phyloP scores from a whole-genome alignment of 2,888 invertebrate genomes.

The Thyatira batis region DNA sequence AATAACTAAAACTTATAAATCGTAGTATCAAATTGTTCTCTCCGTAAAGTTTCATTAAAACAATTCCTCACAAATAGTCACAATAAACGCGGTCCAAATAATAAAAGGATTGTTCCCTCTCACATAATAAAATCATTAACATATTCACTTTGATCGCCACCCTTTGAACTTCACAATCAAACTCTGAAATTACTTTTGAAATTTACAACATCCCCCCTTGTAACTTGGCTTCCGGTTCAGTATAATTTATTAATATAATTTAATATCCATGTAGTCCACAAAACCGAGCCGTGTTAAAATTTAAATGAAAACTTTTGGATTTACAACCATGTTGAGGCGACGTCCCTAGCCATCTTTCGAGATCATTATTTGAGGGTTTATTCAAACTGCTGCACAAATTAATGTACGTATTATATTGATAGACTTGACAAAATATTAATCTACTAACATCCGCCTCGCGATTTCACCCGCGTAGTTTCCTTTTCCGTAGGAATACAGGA shows the following conservation, averaged over 20 bases:
- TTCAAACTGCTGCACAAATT: too few relatives aligned
- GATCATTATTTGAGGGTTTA: background rate
- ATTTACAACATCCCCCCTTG: background rate
- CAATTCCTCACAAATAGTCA: background rate
- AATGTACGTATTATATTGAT: too few relatives aligned
- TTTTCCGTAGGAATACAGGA: too few relatives aligned
- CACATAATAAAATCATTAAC: background rate
- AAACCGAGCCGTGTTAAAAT: background rate
- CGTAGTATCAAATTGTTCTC: too few relatives aligned
- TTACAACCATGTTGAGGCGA: background rate
- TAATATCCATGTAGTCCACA: background rate
- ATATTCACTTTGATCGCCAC: background rate
- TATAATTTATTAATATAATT: constrained; percentile 2
- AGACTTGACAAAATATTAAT: too few relatives aligned
- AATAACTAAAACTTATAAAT: too few relatives aligned
- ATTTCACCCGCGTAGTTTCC: too few relatives aligned
- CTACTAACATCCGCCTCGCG: too few relatives aligned
- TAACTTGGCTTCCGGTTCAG: background rate
- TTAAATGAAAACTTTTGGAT: background rate
- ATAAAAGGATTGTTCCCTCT: background rate
- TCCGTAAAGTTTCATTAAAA: background rate
- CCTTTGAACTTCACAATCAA: background rate
- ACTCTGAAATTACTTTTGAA: constrained; percentile 3
- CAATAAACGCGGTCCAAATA: background rate
- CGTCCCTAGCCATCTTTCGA: background rate